phyloP scores from a whole-genome alignment of 23 tunicate genomes.

The Styela plicata region DNA sequence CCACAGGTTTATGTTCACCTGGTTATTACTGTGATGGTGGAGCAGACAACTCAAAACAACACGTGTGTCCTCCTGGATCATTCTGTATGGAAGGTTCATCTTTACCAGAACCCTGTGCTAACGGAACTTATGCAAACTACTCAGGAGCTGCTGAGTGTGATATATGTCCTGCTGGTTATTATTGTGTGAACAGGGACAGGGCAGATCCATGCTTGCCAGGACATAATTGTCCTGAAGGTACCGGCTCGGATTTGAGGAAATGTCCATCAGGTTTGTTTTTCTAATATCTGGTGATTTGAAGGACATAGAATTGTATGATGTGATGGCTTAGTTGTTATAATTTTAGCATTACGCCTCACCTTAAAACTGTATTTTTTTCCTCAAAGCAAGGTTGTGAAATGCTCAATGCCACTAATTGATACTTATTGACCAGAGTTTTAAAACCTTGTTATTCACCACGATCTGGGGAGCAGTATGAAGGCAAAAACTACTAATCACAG shows the following conservation, averaged over 20 bases:
- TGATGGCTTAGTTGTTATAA: too few relatives aligned
- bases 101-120: slow-evolving; percentile 60
- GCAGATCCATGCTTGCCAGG: slow-evolving; percentile 79
- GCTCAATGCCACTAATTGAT: too few relatives aligned
- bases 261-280: slow-evolving; percentile 95
- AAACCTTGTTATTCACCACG: too few relatives aligned
- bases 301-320: too few relatives aligned
- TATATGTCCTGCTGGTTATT: slow-evolving; percentile 87
- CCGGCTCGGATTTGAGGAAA: slow-evolving; percentile 51
- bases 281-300: too few relatives aligned
- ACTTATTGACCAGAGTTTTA: too few relatives aligned
- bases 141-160: slow-evolving; percentile 48
- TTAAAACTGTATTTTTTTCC: neutral
- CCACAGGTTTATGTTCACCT: slow-evolving; percentile 52
- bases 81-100: slow-evolving; percentile 53
- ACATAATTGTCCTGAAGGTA: slow-evolving; percentile 66
- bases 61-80: slow-evolving; percentile 69
- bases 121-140: slow-evolving; percentile 76
- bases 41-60: slow-evolving; percentile 52
- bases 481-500: too few relatives aligned
- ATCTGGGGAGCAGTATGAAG: too few relatives aligned
- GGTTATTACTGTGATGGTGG: slow-evolving; percentile 84
- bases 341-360: neutral
- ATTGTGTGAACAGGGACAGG: slow-evolving; percentile 44
- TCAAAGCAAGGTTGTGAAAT: too few relatives aligned